phyloP scores from a whole-genome alignment of 2,888 invertebrate genomes.

The Litoditis marina region DNA sequence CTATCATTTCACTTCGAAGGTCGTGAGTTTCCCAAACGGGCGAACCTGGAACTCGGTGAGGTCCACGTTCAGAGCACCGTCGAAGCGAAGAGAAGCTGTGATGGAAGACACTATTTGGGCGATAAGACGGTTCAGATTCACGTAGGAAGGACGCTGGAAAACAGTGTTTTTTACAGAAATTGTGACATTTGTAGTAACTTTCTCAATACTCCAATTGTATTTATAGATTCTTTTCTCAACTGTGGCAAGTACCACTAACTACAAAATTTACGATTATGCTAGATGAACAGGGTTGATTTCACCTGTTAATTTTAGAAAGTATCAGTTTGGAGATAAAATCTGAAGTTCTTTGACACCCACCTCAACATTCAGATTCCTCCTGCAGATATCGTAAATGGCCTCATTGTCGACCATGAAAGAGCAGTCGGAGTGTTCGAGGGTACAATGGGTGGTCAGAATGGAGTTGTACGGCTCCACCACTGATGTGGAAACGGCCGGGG shows the following conservation, averaged over 20 bases:
- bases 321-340: not conserved
- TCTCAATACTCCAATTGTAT: not conserved
- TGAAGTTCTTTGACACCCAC: slow-evolving; percentile 20
- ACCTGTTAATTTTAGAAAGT: slow-evolving; percentile 3
- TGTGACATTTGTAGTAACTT: not conserved
- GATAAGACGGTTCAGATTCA: slow-evolving; percentile 85
- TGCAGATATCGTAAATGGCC: slow-evolving; percentile 85
- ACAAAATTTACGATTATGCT: not conserved
- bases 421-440: slow-evolving; percentile 86
- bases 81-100: slow-evolving; percentile 69
- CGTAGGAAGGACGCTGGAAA: slow-evolving; percentile 73
- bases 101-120: slow-evolving; percentile 79
- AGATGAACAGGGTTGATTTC: not conserved
- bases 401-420: slow-evolving; percentile 92
- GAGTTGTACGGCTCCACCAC: slow-evolving; percentile 95
- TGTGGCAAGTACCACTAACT: not conserved
- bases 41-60: slow-evolving; percentile 65
- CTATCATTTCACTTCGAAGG: no score
- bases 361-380: slow-evolving; percentile 71
- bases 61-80: slow-evolving; percentile 67
- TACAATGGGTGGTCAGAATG: slow-evolving; percentile 89
- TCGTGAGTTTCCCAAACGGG: no score
- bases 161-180: no score
- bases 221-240: no score
- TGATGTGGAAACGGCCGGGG: slow-evolving; percentile 75